Base-by-base conservation (phyloP, 2,113 vertebrate species). In the Phaetusa simplex region DNA sequence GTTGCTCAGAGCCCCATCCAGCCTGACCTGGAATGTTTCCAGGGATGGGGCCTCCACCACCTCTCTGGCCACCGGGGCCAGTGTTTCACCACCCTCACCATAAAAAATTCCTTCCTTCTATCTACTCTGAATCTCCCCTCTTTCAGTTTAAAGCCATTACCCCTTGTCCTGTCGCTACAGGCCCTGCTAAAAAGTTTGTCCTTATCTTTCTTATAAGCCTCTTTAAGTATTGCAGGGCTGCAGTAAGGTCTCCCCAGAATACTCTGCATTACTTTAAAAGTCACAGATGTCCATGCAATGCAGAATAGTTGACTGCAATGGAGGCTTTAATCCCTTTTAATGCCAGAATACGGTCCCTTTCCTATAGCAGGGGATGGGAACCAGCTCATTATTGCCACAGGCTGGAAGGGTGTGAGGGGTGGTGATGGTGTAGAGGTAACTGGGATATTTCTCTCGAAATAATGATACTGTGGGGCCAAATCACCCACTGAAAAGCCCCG, bases 351-450 rank as follows among this genome's bases (percentile, higher is more conserved):
- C 6, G 0, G 3, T 27, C 18, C 40, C 30, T 61, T 71, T 74
- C 64, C 81, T 20, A 17, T 36, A 70, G 69, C 64, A 61, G 43
- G 40, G 27, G 3, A 16, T 5, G 19, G n/a, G 32, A 66, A 62
- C 65, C 12, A 19, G 30, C 59, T 77, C 1, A 0, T 26, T 38
- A 40, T 5, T 38, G 47, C 53, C 50, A 56, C 0, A 0, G 40
- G n/a, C 38, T 42, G n/a, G 49, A 12, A 40, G 11, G 9, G 3
- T 5, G 42, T 24, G 21, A 67, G 50, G 34, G 45, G 20, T 11
- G 52, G 32, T 9, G 20, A 36, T 4, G 20, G 24, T 42, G 11
- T 7, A 50, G 24, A 38, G 58, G 53, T 23, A 59, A 79, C 43
- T 9, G 9, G 38, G 55, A 27, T 15, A n/a, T 4, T 5, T 14